Percentiles rank a stretch among this genome's conserved stretches.
Conservation (phyloP, 2,797 vertebrate species). For the Gallinago solitaria region DNA sequence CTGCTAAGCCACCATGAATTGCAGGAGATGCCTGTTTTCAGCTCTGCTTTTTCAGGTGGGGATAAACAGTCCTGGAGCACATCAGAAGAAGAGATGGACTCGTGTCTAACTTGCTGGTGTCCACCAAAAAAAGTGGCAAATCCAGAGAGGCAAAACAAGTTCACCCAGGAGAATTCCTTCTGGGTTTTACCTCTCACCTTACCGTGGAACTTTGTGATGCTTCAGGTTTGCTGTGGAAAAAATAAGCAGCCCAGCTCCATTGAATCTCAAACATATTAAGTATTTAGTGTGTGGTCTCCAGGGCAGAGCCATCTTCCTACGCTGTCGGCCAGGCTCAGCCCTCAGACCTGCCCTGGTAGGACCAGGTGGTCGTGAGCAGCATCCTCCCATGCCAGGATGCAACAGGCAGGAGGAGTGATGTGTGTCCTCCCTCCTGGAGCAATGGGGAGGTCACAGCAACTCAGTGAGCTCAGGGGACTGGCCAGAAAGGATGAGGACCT, state of each 20-base stretch:
- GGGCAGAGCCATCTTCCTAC: neutral
- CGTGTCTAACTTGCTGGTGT: accelerated
- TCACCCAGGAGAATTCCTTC: neutral
- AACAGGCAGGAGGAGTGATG: neutral
- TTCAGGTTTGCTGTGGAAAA: neutral
- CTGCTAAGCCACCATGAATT: neutral
- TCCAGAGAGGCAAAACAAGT: neutral
- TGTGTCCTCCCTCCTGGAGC: neutral
- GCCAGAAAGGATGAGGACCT: neutral
- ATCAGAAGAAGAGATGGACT: neutral
- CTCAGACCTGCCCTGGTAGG: neutral
- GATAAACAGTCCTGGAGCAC: neutral
- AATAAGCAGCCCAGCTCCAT: neutral
- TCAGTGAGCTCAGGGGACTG: neutral
- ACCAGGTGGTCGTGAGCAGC: neutral
- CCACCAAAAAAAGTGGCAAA: neutral
- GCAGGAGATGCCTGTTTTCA: neutral
- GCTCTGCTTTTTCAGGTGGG: neutral
- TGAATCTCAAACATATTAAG: neutral
- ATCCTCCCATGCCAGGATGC: accelerated
- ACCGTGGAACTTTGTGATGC: neutral
- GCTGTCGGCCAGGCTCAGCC: neutral
- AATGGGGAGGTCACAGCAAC: neutral
- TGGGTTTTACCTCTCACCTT: neutral
- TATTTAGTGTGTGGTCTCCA: neutral